Evolutionary conservation across 2,888 invertebrate species (phyloP), one percentile per base, ranked within the genome.

Genomic region (Schizaphis graminum): DNA sequence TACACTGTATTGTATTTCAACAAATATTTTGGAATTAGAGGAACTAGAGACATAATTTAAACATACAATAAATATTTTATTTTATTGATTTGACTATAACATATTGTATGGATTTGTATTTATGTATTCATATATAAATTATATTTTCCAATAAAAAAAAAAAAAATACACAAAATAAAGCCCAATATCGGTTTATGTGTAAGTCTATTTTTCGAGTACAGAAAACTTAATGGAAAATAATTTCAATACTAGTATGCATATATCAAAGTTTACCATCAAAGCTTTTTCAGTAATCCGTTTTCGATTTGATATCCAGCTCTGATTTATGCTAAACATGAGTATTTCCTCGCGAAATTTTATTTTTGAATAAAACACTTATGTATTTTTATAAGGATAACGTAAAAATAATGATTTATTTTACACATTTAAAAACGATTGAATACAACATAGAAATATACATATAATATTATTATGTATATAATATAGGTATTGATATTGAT

Each of bases 231-330:
- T 91, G 91, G 24, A 49, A 67, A 91, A 91, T 67, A 28, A 41
- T 77, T 91, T 77, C 77, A 49, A 49, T n/a, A 85, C 41, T 44
- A 35, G 35, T 28, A 56, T 11, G 16, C n/a, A n/a, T 49, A 67
- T 35, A 91, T 5, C 49, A 35, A 91, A 77, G 49, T 91, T 91
- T 13, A 77, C 35, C 77, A 44, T 26, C 35, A 91, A 77, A 84
- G 49, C 84, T 77, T 35, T 91, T 77, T 91, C 28, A 41, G 91
- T 91, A 91, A 91, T 84, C 84, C 77, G 10, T 91, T 91, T 91
- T 91, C 53, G 84, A 91, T 91, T 84, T 91, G 41, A 84, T 53
- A 91, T 77, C 91, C 53, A 16, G 13, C 28, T 86, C 86, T 13
- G 44, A 44, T 35, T 77, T n/a, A 35, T 77, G n/a, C 26, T 44